Conservation (phyloP, 2,797 vertebrate genomes). For the Chaetophractus vellerosus region DNA sequence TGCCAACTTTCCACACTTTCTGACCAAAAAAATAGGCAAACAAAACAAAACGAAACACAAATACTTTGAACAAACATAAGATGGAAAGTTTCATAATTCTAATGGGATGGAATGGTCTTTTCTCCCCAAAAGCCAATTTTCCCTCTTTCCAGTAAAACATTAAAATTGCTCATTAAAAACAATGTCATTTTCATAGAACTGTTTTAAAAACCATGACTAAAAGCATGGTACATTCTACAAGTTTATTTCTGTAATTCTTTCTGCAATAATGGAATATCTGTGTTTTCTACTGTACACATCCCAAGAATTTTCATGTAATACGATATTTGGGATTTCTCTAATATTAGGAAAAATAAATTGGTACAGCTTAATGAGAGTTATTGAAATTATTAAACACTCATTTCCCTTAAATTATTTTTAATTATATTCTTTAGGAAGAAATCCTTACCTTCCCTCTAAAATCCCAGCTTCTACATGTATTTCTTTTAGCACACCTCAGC, state of each 20-base stretch:
- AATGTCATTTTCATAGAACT: slow-evolving; percentile 58
- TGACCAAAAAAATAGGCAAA: slow-evolving; percentile 55
- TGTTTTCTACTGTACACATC: slow-evolving; percentile 44
- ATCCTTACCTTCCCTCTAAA: not conserved
- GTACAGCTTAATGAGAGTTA: slow-evolving; percentile 62
- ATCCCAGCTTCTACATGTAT: not conserved
- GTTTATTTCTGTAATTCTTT: slow-evolving; percentile 56
- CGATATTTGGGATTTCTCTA: slow-evolving; percentile 50
- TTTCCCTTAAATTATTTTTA: slow-evolving; percentile 40
- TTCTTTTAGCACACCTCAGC: not conserved
- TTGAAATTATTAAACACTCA: slow-evolving; percentile 71
- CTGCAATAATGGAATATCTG: slow-evolving; percentile 19
- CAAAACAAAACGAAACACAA: slow-evolving; percentile 49
- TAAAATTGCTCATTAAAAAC: slow-evolving; percentile 66
- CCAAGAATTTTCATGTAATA: slow-evolving; percentile 33
- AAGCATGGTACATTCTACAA: not conserved
- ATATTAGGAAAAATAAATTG: not conserved
- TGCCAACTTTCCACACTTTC: slow-evolving; percentile 62
- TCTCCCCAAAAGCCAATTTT: slow-evolving; percentile 65
- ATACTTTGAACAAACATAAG: slow-evolving; percentile 49
- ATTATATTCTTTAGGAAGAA: slow-evolving; percentile 36
- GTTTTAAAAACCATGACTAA: slow-evolving; percentile 25
- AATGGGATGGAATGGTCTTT: slow-evolving; percentile 19
- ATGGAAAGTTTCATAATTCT: slow-evolving; percentile 68
- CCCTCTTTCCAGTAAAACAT: slow-evolving; percentile 62